Evolutionary conservation across 2,888 invertebrate species (phyloP), one percentile per base, ranked within the genome.

Genomic region (Temnothorax unifasciatus): DNA sequence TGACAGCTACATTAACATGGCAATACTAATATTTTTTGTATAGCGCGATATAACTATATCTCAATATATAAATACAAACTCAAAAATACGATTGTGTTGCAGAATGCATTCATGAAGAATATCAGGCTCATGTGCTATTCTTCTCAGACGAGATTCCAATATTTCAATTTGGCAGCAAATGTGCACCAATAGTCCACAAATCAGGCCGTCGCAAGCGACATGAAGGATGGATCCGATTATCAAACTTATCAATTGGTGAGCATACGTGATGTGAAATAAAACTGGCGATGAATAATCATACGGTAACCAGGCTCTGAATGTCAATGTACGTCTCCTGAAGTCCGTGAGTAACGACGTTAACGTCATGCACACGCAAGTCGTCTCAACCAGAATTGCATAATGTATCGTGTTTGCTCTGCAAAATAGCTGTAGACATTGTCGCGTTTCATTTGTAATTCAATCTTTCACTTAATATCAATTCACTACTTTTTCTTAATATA

Each of bases 281-380:
- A 9, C 0, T 3, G 34, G 2, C 0, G 86, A 18, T 1, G 81
- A 71, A 11, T 64, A 82, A 52, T 88, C 76, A 25, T 61, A 86
- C 9, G 89, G 89, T 18, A 86, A 18, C 90, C 89, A 89, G 11
- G 64, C 66, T 63, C 82, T 71, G 21, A 52, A 86, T 1, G 77
- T 54, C 15, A 89, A 41, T 9, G 41, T 59, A 15, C 59, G 9
- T 15, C 9, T 52, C 1, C 69, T 64, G n/a, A 57, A 47, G 25
- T 76, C 74, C 4, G 76, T 54, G 1, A 83, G 9, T 13, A 81
- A 25, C 0, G 81, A 84, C 0, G 66, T 6, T 6, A 63, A 11
- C 6, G 41, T 3, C 9, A 63, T 61, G 4, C 13, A 21, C 8
- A 8, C 0, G 25, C 64, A 68, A 1, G 85, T 18, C 0, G 9